A percentile compares a stretch with the other conserved stretches of the same genome.
Evolutionary conservation across 1,140 invertebrate species (phyloP).

Genomic region (Hydropsyche tenuis): DNA sequence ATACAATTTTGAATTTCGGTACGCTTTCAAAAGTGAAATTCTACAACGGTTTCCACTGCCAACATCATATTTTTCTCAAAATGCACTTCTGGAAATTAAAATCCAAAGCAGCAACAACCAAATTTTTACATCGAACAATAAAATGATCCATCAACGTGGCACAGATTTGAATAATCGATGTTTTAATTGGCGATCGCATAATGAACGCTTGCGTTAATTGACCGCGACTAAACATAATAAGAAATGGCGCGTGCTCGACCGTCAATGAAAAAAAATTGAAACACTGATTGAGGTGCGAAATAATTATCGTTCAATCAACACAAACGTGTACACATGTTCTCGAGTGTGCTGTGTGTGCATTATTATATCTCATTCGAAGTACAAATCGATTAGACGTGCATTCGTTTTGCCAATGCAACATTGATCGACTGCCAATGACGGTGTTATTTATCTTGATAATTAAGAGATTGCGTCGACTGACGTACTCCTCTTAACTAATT

Average conservation of each 20-base stretch:
- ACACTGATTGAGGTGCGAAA: conserved; percentile 12
- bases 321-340: background rate
- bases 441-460: conserved; percentile 7
- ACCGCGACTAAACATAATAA: conserved; percentile 3
- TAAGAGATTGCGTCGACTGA: too few relatives aligned
- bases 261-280: background rate
- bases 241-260: background rate
- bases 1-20: conserved; percentile 1
- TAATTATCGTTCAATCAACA: conserved; percentile 4
- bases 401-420: background rate
- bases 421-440: conserved; percentile 8
- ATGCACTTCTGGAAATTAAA: background rate
- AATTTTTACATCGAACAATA: too few relatives aligned
- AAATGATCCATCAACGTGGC: background rate
- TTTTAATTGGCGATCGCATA: conserved; percentile 9
- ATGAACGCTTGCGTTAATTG: background rate
- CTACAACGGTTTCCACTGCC: too few relatives aligned
- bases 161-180: background rate
- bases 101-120: background rate
- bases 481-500: too few relatives aligned
- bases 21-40: conserved; percentile 11
- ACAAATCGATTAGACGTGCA: conserved; percentile 4
- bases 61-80: background rate
- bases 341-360: background rate
- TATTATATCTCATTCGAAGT: background rate